Conservation (phyloP, 2,888 invertebrate genomes). For the Microdon myrmicae region DNA sequence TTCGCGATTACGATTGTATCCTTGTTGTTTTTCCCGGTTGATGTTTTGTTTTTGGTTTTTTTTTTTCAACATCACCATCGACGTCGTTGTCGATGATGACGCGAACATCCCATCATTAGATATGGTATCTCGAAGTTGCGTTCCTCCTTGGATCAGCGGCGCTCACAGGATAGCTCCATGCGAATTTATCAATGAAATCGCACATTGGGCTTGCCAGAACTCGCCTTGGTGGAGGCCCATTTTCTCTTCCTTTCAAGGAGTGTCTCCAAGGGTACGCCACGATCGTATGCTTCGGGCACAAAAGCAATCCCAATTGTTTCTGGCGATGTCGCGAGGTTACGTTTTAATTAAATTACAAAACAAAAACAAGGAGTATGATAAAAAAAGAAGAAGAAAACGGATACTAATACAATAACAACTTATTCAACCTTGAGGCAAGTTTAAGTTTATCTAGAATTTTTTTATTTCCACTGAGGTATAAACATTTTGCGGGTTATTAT, state of each 20-base stretch:
- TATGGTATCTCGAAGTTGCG: slow-evolving; percentile 63
- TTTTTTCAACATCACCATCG: slow-evolving; percentile 2
- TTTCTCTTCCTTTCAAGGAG: slow-evolving; percentile 48
- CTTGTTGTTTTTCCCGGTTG: slow-evolving; percentile 30
- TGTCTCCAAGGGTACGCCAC: slow-evolving; percentile 47
- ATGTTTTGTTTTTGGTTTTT: slow-evolving; percentile 11
- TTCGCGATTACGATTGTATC: slow-evolving; percentile 58
- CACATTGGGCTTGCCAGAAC: slow-evolving; percentile 39
- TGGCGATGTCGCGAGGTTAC: slow-evolving; percentile 42
- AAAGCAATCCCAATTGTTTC: slow-evolving; percentile 45
- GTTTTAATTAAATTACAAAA: slow-evolving; percentile 51
- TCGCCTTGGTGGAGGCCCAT: slow-evolving; percentile 32
- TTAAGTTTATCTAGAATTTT: too few species aligned
- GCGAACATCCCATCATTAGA: slow-evolving; percentile 62
- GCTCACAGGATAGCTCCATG: slow-evolving; percentile 39
- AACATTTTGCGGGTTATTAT: too few species aligned
- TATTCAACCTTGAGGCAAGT: too few species aligned
- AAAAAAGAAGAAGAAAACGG: slow-evolving; percentile 5
- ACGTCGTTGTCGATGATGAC: slow-evolving; percentile 10
- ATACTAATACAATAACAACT: too few species aligned
- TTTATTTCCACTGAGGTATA: too few species aligned
- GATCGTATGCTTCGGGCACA: slow-evolving; percentile 27
- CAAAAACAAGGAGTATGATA: too few species aligned
- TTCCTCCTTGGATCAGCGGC: slow-evolving; percentile 48
- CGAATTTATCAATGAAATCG: slow-evolving; percentile 53